Base-by-base conservation (phyloP, 2,113 vertebrate species). In the Sorex fumeus region DNA sequence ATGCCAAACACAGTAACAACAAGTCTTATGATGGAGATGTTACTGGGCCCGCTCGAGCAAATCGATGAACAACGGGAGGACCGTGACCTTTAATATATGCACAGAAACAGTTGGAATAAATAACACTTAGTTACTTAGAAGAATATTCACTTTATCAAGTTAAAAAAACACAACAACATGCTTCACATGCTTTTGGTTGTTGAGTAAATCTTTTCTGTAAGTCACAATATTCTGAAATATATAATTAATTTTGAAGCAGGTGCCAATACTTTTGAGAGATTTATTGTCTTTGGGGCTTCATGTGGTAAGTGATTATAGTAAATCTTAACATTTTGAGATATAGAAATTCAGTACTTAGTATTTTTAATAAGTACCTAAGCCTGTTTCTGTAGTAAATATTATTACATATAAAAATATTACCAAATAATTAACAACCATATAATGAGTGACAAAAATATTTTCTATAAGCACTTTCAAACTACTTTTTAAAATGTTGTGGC, bases 281-380 rank as follows among this genome's bases (percentile, higher is more conserved):
- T 66, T 12, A 47, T 6, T 18, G 43, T 57, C 47, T 87, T 78
- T 30, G 57, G 32, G n/a, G 66, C 83, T 79, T 50, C 11, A 18
- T 19, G 28, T 91, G 66, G 64, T 36, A 81, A 66, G 1, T 81
- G 57, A 67, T 62, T 18, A 53, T 53, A 66, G 11, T 34, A 91
- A 91, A 50, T 87, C 28, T 74, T 66, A 69, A 91, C 3, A 36
- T 45, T 84, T 87, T 89, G 57, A 91, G 66, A 75, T 64, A 60
- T 69, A 77, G 57, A 93, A 81, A 79, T 83, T 47, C 50, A 91
- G 72, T 76, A 57, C 34, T 92, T 87, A 66, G 27, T 92, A 21
- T 92, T 91, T 93, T 87, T 82, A 87, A 71, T 80, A 79, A 87
- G 18, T 34, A 71, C 21, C 87, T 8, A 47, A 84, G 75, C 77